These are phyloP conservation scores for Amblyraja radiata DNA, from an alignment of 2,797 vertebrate species.

Conservation along the genomic window DNA sequence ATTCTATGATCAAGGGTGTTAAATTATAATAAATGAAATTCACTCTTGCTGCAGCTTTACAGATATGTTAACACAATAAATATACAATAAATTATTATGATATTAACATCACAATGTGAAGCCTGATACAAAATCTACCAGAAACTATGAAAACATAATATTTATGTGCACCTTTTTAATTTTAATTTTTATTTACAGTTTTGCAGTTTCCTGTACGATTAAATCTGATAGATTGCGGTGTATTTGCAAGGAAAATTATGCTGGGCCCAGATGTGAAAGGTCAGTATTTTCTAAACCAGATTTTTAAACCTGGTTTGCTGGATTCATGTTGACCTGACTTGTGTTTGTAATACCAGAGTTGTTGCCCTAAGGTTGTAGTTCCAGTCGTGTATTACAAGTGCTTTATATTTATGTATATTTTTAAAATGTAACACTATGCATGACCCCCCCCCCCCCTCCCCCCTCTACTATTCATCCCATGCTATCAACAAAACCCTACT, in stretches of 20 bases:
- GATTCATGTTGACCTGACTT: background rate
- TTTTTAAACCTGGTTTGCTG: background rate
- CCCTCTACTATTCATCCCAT: background rate
- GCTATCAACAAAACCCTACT: background rate
- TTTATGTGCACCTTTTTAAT: background rate
- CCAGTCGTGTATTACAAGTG: background rate
- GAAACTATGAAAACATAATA: background rate
- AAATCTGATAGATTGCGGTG: slow-evolving; percentile 67
- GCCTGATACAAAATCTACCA: background rate
- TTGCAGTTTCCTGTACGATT: slow-evolving; percentile 77
- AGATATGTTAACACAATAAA: no score
- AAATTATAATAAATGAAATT: no score
- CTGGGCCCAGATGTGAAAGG: slow-evolving; percentile 89
- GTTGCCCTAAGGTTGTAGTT: background rate
- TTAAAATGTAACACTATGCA: background rate
- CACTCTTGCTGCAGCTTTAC: no score
- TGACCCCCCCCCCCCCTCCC: background rate
- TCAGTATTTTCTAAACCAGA: slow-evolving; percentile 49
- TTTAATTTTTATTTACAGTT: slow-evolving; percentile 58
- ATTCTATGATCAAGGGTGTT: no score
- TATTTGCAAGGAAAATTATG: slow-evolving; percentile 83
- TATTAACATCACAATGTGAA: background rate
- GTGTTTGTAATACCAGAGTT: background rate
- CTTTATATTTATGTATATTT: no score
- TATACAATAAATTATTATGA: no score